A percentile compares a stretch with the other conserved stretches of the same genome.
These are phyloP conservation scores for Megalonaias nervosa DNA, from an alignment of 1,140 invertebrate species.

Conservation along the genomic window DNA sequence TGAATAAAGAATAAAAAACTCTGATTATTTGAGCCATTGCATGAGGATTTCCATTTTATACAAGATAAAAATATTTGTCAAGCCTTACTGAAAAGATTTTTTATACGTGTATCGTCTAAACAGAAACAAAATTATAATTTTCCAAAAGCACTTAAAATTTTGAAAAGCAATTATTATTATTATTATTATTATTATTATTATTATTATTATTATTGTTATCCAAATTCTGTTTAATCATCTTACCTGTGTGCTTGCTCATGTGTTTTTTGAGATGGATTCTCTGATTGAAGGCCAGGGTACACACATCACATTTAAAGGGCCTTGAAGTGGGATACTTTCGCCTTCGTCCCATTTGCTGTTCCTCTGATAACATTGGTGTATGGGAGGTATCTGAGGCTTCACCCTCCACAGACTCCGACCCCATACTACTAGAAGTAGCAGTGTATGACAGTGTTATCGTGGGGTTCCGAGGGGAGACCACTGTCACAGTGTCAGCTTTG, in stretches of 20 bases:
- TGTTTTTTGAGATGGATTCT: conserved; percentile 71
- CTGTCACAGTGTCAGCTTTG: conserved; percentile 4
- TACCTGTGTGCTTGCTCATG: conserved; percentile 71
- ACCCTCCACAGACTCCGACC: conserved; percentile 2
- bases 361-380: not conserved
- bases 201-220: no score
- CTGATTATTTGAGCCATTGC: no score
- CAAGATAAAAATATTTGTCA: no score
- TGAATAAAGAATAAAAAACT: no score
- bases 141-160: no score
- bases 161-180: no score
- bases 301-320: conserved; percentile 68
- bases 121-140: no score
- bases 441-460: not conserved
- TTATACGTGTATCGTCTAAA: no score
- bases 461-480: no score
- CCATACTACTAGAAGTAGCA: conserved; percentile 1
- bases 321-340: conserved; percentile 60
- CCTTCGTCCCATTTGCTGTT: conserved; percentile 30
- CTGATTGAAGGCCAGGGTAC: conserved; percentile 70
- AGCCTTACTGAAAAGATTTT: no score
- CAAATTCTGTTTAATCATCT: not conserved
- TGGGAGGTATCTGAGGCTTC: conserved; percentile 12
- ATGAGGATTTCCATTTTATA: no score
- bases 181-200: no score